Evolutionary conservation across 2,113 vertebrate genomes (phyloP).

Genomic region (Genyomyrus donnyi): DNA sequence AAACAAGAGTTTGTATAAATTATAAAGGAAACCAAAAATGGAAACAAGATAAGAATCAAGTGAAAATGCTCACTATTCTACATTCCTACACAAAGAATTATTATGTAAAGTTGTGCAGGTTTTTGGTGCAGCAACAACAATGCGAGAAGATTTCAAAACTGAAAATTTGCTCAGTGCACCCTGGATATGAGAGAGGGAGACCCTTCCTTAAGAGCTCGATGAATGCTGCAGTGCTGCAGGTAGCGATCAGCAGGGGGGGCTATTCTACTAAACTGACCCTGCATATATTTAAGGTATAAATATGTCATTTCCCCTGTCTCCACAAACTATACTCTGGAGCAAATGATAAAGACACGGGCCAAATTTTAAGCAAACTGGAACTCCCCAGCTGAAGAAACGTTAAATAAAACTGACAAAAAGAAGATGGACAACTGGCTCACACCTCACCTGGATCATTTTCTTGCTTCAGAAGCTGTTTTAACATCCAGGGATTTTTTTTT

Average conservation of each 20-base stretch:
- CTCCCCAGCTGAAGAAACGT: background rate
- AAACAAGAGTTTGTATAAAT: conserved; percentile 15
- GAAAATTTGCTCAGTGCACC: background rate
- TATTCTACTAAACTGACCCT: background rate
- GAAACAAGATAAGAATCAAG: conserved; percentile 2
- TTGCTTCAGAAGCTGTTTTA: background rate
- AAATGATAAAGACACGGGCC: background rate
- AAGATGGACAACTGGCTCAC: background rate
- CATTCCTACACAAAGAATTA: background rate
- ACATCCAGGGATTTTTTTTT: background rate
- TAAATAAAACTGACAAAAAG: background rate
- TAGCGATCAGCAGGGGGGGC: background rate
- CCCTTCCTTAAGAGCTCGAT: background rate
- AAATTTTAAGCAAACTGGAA: background rate
- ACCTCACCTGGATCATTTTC: background rate
- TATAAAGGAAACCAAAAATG: conserved; percentile 16
- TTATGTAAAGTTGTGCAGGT: background rate
- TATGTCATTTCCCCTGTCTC: background rate
- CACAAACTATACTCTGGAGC: background rate
- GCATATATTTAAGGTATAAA: background rate
- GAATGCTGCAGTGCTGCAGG: background rate
- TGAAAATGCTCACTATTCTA: background rate
- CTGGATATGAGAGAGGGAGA: background rate
- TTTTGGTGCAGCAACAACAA: background rate
- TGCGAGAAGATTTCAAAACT: background rate